Base-by-base conservation (phyloP, 2,888 invertebrate species). In the Euzophera pinguis region DNA sequence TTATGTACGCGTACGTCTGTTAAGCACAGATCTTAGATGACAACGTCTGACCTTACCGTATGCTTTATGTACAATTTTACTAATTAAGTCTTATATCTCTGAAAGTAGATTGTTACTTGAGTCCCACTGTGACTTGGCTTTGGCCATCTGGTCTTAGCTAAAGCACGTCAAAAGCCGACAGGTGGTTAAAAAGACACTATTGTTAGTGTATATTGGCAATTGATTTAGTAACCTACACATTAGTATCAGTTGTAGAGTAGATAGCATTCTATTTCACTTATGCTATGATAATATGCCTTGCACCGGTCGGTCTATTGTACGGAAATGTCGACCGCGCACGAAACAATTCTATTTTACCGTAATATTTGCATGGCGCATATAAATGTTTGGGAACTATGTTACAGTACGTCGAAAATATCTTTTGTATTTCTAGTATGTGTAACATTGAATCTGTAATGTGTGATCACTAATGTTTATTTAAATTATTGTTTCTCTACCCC, bases 291-390 rank as follows among this genome's bases (percentile, higher is more conserved):
- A n/a, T 22, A 66, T 73, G 69, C 73, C 69, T 66, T 65, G 67
- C 17, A 37, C 48, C 52, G 50, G 56, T 74, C 75, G 66, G 76
- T 77, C 84, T 79, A 84, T 86, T 88, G 82, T 85, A 80, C 82
- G 83, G 87, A 87, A 87, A 88, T 87, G 80, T 82, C 76, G 77
- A 59, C 66, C 67, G 61, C 62, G 73, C 84, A 83, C 84, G 82
- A 83, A 87, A 84, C 84, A 81, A 87, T 87, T 73, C 80, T 71
- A 78, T 73, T 78, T 75, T 79, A 83, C 79, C 75, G 77, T 80
- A 76, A 75, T 54, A 56, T 55, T 56, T 57, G 56, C 56, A 58
- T 58, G 39, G 50, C 53, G 58, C 54, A 58, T 58, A 54, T 54
- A 54, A 51, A 51, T 52, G 56, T 56, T 48, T 54, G 53, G 58